These are phyloP conservation scores for Selene dorsalis DNA, from an alignment of 2,797 vertebrate species.

Conservation along the genomic window DNA sequence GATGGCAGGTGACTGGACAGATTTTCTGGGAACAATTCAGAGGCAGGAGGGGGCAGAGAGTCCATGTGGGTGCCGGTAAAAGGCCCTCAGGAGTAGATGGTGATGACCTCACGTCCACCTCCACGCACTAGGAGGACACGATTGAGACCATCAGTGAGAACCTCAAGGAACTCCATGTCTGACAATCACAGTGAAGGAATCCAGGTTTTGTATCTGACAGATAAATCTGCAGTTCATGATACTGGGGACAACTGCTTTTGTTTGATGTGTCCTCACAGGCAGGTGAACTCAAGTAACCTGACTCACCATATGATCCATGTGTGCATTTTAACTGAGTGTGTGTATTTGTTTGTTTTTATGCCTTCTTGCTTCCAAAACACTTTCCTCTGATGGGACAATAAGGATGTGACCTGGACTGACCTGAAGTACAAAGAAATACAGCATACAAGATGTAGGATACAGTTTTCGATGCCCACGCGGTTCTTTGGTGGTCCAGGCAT, in stretches of 20 bases:
- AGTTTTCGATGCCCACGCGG: conserved; percentile 95
- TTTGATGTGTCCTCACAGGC: not conserved
- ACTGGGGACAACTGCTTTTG: not conserved
- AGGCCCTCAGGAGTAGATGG: conserved; percentile 96
- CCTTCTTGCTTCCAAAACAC: not conserved
- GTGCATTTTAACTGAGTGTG: not conserved
- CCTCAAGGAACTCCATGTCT: conserved; percentile 99
- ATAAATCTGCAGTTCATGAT: not conserved
- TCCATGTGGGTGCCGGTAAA: conserved; percentile 17
- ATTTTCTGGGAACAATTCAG: conserved; percentile 65
- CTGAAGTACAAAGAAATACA: not conserved
- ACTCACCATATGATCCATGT: not conserved
- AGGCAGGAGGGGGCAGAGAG: conserved; percentile 43
- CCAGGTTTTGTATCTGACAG: not conserved
- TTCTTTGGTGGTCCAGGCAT: conserved; percentile 98
- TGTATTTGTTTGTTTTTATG: not conserved
- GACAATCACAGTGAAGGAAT: conserved; percentile 65
- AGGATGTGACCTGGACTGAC: not conserved
- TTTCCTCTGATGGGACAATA: not conserved
- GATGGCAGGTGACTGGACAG: conserved; percentile 34
- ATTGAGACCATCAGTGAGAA: conserved; percentile 96
- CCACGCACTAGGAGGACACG: conserved; percentile 97
- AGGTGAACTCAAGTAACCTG: not conserved
- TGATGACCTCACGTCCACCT: conserved; percentile 98
- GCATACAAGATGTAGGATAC: conserved; percentile 84